These are phyloP conservation scores for Trachops cirrhosus DNA, from an alignment of 2,797 vertebrate genomes.

Conservation along the genomic window DNA sequence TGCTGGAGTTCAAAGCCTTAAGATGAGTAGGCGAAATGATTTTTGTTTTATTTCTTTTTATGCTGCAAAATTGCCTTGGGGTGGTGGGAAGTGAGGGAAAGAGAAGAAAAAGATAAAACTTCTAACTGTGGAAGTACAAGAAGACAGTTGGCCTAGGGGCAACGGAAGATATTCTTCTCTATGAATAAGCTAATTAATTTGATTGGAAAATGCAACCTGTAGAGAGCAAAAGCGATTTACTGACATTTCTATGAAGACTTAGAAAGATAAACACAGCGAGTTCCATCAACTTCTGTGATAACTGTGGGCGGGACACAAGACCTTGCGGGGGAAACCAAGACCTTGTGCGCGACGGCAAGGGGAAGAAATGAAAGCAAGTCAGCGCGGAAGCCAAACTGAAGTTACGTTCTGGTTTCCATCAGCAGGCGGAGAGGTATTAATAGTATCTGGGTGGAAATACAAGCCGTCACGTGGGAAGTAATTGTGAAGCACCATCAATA, in stretches of 20 bases:
- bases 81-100: not conserved
- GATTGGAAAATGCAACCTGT: conserved; percentile 67
- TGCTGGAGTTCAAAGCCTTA: not conserved
- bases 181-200: conserved; percentile 73
- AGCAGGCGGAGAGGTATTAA: not conserved
- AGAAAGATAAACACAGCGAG: conserved; percentile 58
- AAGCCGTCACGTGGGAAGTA: not conserved
- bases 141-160: not conserved
- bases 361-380: conserved; percentile 36
- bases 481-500: not conserved
- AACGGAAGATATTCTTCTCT: conserved; percentile 54
- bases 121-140: conserved; percentile 47
- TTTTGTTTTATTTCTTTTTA: not conserved
- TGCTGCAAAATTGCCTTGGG: conserved; percentile 11
- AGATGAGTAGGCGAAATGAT: not conserved
- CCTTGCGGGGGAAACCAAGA: not conserved
- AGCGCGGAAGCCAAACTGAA: not conserved
- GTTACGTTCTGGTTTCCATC: conserved; percentile 5
- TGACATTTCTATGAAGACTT: conserved; percentile 56
- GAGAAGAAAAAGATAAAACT: conserved; percentile 33
- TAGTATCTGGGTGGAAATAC: not conserved
- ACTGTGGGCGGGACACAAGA: conserved; percentile 1
- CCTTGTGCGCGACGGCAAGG: not conserved
- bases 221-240: conserved; percentile 67
- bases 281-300: conserved; percentile 54